phyloP scores from a whole-genome alignment of 2,888 invertebrate species.

The Athripsodes cinereus region DNA sequence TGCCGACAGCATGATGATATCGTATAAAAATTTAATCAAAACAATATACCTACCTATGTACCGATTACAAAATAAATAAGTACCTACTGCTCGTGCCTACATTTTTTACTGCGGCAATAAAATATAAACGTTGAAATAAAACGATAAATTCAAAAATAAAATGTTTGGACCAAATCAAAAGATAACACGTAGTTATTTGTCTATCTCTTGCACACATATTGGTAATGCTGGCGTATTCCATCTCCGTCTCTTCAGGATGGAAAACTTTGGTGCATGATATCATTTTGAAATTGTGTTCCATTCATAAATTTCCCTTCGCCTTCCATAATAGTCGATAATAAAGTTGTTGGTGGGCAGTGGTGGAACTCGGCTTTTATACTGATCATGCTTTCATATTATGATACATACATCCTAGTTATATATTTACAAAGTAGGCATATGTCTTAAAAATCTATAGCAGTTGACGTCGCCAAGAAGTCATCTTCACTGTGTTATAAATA shows the following conservation, averaged over 20 bases:
- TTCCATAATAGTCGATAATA: slow-evolving; percentile 53
- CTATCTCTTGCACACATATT: slow-evolving; percentile 19
- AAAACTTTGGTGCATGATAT: slow-evolving; percentile 26
- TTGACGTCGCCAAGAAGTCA: too few relatives aligned
- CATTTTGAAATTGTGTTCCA: slow-evolving; percentile 34
- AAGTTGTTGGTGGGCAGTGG: too few relatives aligned
- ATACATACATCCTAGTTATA: too few relatives aligned
- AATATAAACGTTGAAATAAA: slow-evolving; percentile 25
- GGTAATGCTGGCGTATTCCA: background rate
- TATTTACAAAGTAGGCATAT: too few relatives aligned
- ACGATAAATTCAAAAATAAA: slow-evolving; percentile 31
- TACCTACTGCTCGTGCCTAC: too few relatives aligned
- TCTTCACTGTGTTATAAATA: too few relatives aligned
- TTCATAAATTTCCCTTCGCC: slow-evolving; percentile 44
- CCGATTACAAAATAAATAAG: too few relatives aligned
- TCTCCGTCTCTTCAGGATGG: slow-evolving; percentile 3
- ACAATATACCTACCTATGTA: background rate
- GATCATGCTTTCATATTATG: too few relatives aligned
- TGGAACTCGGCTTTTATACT: too few relatives aligned
- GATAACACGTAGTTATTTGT: slow-evolving; percentile 36
- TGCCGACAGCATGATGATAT: background rate
- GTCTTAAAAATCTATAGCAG: too few relatives aligned
- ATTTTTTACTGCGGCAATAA: slow-evolving; percentile 18
- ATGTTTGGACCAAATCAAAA: slow-evolving; percentile 35
- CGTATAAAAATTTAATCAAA: slow-evolving; percentile 6